Conservation (phyloP, 2,113 vertebrate genomes). For the Pseudopodoces humilis region DNA sequence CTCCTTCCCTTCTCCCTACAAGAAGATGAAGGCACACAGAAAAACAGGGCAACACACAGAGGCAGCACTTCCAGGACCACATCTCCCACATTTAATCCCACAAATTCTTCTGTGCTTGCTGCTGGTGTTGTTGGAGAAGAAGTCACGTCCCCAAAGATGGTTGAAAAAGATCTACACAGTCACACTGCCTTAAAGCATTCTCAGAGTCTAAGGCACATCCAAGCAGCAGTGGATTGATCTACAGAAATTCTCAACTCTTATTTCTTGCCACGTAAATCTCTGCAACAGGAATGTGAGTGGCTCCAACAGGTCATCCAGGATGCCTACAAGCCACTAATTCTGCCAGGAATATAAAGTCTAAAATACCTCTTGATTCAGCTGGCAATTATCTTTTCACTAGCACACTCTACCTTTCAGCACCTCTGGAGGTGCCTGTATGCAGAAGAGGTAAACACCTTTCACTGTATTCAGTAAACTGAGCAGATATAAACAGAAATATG, state of each 20-base stretch:
- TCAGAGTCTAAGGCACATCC: neutral
- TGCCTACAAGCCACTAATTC: neutral
- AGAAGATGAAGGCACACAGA: neutral
- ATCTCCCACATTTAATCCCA: neutral
- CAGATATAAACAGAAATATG: neutral
- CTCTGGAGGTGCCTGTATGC: neutral
- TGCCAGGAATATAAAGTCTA: neutral
- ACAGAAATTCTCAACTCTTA: neutral
- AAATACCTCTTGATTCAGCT: neutral
- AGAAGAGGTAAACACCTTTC: neutral
- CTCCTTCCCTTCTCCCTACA: neutral
- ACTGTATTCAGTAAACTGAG: neutral
- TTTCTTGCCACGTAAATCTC: neutral
- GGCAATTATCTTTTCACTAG: neutral
- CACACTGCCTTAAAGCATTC: neutral
- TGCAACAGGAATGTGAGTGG: neutral
- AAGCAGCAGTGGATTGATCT: neutral
- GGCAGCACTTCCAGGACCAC: neutral
- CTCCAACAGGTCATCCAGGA: neutral
- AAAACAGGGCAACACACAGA: neutral
- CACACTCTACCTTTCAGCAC: neutral
- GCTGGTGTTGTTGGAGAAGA: neutral
- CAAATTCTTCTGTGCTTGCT: neutral
- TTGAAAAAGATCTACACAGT: rapidly evolving
- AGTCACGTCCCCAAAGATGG: neutral